Base-by-base conservation (phyloP, 2,888 invertebrate genomes). In the Sarcophaga carnaria region DNA sequence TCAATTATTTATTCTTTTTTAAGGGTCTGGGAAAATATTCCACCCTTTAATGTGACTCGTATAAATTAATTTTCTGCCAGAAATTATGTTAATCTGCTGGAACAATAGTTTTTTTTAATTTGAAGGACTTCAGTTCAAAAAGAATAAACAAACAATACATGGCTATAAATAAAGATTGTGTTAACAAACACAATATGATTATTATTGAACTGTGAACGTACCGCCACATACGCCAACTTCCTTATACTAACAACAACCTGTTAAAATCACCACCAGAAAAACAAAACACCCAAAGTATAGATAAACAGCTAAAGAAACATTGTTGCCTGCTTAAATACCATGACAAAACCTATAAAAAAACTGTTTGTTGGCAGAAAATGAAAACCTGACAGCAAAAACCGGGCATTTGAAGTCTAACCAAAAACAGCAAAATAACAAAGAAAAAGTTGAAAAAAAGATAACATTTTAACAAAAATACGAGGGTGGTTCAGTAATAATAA, bases 361-460 rank as follows among this genome's bases (percentile, higher is more conserved):
- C 49, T 62, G 63, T 62, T 37, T 37, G 37, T 37, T 37, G 10
- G 37, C 8, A 79, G 17, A 17, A 70, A 59, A 60, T 47, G 37
- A 60, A 71, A 80, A 77, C 59, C 66, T 72, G 82, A 77, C 54
- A 71, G 27, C 22, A 69, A 14, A 74, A 79, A 75, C 69, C 79
- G 17, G 63, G 79, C 76, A 25, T 49, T 67, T 64, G 0, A 37
- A 0, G 54, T 63, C 63, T 78, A 62, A 64, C 66, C 47, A 82
- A 76, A 14, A 25, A 47, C 37, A 22, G n/a, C 62, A 78, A 74
- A 60, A n/a, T 22, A 62, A 67, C 72, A 14, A 14, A 71, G 11
- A 62, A 67, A 14, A 45, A 71, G 12, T 59, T 27, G 20, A 79
- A 74, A 59, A 59, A 2, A 22, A 66, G 47, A 22, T 14, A 78